phyloP scores from a whole-genome alignment of 2,113 vertebrate species.

The Zingel zingel region DNA sequence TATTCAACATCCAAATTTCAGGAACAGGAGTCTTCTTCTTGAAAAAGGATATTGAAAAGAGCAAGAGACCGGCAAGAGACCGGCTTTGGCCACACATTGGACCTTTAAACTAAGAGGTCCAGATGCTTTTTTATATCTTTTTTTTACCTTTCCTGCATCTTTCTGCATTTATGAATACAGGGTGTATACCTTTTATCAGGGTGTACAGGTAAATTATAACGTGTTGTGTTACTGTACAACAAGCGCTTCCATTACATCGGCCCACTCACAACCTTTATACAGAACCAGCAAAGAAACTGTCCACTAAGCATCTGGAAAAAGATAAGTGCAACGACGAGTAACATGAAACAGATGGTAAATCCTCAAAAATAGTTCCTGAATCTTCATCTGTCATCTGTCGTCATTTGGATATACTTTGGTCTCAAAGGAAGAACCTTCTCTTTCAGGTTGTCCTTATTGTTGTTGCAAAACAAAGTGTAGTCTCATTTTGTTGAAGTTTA shows the following conservation, averaged over 20 bases:
- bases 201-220: background rate
- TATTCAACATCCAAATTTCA: too few species aligned
- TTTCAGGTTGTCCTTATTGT: background rate
- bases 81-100: too few species aligned
- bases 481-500: background rate
- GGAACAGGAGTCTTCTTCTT: too few species aligned
- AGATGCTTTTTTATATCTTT: background rate
- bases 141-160: background rate
- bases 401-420: background rate
- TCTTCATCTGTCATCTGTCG: conserved; percentile 7
- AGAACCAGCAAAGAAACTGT: background rate
- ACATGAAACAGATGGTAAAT: conserved; percentile 9
- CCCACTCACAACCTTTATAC: background rate
- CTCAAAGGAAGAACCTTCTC: background rate
- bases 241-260: background rate
- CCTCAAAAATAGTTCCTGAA: background rate
- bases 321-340: background rate
- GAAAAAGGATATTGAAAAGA: too few species aligned
- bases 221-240: background rate
- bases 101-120: background rate
- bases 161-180: background rate
- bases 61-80: too few species aligned
- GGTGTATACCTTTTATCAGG: background rate
- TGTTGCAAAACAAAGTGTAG: background rate
- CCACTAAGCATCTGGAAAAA: background rate